These are phyloP conservation scores for Eulithis testata DNA, from an alignment of 2,888 invertebrate genomes.

Conservation along the genomic window DNA sequence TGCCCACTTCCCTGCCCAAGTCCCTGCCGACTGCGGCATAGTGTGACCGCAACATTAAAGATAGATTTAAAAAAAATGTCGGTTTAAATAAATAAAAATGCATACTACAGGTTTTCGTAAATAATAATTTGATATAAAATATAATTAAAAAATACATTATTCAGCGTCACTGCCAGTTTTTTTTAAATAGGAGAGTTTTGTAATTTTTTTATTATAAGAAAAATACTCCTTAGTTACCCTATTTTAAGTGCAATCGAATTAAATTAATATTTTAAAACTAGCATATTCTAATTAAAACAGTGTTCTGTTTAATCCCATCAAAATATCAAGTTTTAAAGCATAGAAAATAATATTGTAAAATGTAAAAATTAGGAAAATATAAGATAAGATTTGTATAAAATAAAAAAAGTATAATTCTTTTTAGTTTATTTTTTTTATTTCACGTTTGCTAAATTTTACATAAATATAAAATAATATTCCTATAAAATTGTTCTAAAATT, in stretches of 20 bases:
- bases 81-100: constrained; percentile 24
- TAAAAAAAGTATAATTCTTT: constrained; percentile 37
- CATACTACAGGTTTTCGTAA: constrained; percentile 64
- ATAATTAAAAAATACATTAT: constrained; percentile 6
- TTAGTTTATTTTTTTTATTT: constrained; percentile 25
- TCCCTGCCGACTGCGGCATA: no score
- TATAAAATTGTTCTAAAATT: background rate
- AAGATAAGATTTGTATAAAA: constrained; percentile 54
- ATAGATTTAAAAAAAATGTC: constrained; percentile 2
- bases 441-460: background rate
- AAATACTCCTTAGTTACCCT: constrained; percentile 68
- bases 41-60: no score
- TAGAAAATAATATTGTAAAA: constrained; percentile 29
- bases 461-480: background rate
- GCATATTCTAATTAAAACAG: constrained; percentile 22
- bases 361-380: constrained; percentile 29
- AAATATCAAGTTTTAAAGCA: constrained; percentile 5
- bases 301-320: background rate
- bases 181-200: constrained; percentile 43
- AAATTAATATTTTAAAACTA: constrained; percentile 7
- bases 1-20: no score
- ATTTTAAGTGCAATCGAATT: constrained; percentile 43
- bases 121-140: constrained; percentile 27
- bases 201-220: constrained; percentile 35
- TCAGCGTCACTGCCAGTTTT: constrained; percentile 60